Base-by-base conservation (phyloP, 2,888 invertebrate species). In the Calliphora vomitoria region DNA sequence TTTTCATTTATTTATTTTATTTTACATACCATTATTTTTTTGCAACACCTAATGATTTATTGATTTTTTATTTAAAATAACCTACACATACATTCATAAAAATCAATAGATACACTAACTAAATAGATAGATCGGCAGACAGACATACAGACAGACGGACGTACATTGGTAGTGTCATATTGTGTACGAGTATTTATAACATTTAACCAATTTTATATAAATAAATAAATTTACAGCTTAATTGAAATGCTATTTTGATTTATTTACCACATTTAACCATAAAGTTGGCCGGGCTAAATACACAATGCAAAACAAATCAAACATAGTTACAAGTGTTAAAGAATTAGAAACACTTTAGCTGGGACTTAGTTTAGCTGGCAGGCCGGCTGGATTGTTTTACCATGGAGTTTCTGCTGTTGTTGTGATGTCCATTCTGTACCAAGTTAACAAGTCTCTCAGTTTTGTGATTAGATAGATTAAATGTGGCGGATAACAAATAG, bases 181-280 rank as follows among this genome's bases (percentile, higher is more conserved):
- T 79, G 74, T 82, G 20, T 69, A 55, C 41, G 18, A 53, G 81
- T 82, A 87, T 84, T 87, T 87, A 87, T 86, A 86, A 84, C 85
- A 86, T 86, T 84, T 58, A 86, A 87, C 8, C 81, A 87, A 79
- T 87, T 89, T 83, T 81, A 84, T 88, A 89, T 80, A 87, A 82
- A 84, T 80, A 87, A 82, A 84, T 76, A 88, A 71, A 88, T 91
- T 89, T 90, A 91, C 88, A 88, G 85, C 82, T 82, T 82, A 86
- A 82, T 84, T 88, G 80, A 85, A 84, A 88, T 84, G 86, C 74
- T 82, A 91, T 90, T 91, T 89, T 89, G 89, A 91, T 91, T 89
- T 90, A 92, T 86, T 82, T 74, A n/a, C 81, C 35, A 85, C 71
- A 87, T 82, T 88, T 87, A 83, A 79, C 58, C 75, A 76, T 60